These are phyloP conservation scores for Champsocephalus esox DNA, from an alignment of 2,797 vertebrate species.

Conservation along the genomic window DNA sequence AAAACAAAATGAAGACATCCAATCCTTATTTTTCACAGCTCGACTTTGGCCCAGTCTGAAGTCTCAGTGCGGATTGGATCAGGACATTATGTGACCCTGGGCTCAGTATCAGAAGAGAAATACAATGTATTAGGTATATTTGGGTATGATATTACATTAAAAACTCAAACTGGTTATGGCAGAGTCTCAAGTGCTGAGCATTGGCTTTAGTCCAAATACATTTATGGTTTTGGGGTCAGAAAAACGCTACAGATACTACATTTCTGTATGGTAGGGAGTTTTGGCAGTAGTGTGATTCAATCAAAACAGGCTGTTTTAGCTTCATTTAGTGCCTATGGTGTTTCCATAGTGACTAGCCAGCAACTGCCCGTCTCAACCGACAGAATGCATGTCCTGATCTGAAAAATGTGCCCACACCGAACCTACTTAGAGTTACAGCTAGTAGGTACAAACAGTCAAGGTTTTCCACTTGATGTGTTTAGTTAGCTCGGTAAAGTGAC, in stretches of 20 bases:
- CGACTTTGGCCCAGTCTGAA: not conserved
- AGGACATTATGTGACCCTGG: not conserved
- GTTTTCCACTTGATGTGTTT: not conserved
- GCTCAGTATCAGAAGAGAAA: conserved; percentile 1
- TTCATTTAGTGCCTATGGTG: conserved; percentile 33
- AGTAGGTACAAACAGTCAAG: not conserved
- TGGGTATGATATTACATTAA: conserved; percentile 4
- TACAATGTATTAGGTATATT: not conserved
- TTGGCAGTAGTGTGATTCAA: conserved; percentile 17
- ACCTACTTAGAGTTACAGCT: not conserved
- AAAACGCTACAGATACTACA: not conserved
- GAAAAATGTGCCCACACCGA: not conserved
- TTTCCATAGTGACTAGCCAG: conserved; percentile 25
- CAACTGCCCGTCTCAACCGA: conserved; percentile 25
- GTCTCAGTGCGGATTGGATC: not conserved
- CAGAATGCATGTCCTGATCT: not conserved
- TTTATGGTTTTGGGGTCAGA: not conserved
- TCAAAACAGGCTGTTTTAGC: conserved; percentile 33
- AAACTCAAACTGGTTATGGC: conserved; percentile 3
- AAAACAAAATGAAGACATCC: conserved; percentile 13
- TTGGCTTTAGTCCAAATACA: not conserved
- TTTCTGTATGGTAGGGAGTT: not conserved
- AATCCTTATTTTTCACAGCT: conserved; percentile 2
- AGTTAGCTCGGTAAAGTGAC: not conserved
- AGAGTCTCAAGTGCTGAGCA: not conserved